Percentiles rank a stretch among this genome's conserved stretches.
These are phyloP conservation scores for Stichopus chloronotus DNA, from an alignment of 35 echinoderm and acorn worm genomes.

Conservation along the genomic window DNA sequence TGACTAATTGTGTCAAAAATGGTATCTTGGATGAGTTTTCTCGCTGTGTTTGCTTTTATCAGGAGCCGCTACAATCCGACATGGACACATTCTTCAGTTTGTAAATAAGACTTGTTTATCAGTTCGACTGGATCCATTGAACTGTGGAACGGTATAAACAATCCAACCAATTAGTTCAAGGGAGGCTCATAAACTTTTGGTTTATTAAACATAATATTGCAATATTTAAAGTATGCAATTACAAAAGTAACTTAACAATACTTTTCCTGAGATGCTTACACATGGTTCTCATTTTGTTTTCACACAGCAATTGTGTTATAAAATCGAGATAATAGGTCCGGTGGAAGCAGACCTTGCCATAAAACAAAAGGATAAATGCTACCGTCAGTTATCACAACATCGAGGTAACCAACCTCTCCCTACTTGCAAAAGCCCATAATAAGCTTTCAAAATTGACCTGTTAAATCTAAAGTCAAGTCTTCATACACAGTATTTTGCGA, in stretches of 20 bases:
- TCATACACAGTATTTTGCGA: not conserved
- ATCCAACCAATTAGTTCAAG: no score
- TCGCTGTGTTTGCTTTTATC: no score
- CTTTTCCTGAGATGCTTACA: not conserved
- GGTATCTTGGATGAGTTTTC: no score
- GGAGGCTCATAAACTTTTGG: no score
- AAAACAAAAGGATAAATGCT: not conserved
- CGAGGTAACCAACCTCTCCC: not conserved
- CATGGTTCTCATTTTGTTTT: constrained; percentile 17
- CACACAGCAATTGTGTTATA: not conserved
- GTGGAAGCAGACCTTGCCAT: not conserved
- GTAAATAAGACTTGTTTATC: no score
- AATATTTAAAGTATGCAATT: not conserved
- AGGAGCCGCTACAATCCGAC: no score
- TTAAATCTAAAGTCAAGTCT: not conserved
- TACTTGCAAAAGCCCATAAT: not conserved
- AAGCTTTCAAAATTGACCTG: constrained; percentile 8
- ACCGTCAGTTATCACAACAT: not conserved
- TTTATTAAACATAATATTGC: not conserved
- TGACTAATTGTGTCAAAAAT: no score
- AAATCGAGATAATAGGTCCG: not conserved
- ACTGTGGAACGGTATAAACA: no score
- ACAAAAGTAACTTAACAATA: not conserved
- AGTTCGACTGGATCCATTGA: no score
- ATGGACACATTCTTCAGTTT: no score